Conservation (phyloP, 2,888 invertebrate species). For the Polylopha cassiicola region DNA sequence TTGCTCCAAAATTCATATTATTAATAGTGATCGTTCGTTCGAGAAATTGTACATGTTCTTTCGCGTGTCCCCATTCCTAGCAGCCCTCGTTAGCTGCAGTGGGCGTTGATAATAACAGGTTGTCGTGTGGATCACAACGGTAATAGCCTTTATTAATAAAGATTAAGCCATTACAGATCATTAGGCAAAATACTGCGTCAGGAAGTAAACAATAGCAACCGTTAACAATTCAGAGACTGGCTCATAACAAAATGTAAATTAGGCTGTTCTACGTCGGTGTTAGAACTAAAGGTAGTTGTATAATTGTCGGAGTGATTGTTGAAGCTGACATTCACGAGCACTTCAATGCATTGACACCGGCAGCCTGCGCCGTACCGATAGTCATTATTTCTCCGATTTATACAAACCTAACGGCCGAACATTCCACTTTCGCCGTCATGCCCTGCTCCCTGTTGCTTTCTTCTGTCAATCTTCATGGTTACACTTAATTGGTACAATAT, state of each 20-base stretch:
- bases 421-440: conserved; percentile 55
- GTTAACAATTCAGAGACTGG: conserved; percentile 1
- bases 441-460: conserved; percentile 50
- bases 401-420: conserved; percentile 40
- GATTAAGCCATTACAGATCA: conserved; percentile 50
- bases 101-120: conserved; percentile 43
- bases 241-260: no score
- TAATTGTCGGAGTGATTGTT: conserved; percentile 14
- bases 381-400: conserved; percentile 42
- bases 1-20: no score
- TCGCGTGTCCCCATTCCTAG: conserved; percentile 14
- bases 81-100: conserved; percentile 27
- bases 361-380: conserved; percentile 29
- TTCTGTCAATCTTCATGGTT: conserved; percentile 56
- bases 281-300: no score
- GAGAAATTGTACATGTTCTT: neutral
- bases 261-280: no score
- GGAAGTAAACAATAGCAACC: conserved; percentile 16
- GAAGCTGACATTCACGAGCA: no score
- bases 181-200: conserved; percentile 29
- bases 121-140: conserved; percentile 35
- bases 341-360: conserved; percentile 41
- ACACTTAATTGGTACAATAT: conserved; percentile 57
- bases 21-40: conserved; percentile 4
- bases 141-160: conserved; percentile 41